Evolutionary conservation across 2,888 invertebrate species (phyloP).

Genomic region (Nemotelus nigrinus): DNA sequence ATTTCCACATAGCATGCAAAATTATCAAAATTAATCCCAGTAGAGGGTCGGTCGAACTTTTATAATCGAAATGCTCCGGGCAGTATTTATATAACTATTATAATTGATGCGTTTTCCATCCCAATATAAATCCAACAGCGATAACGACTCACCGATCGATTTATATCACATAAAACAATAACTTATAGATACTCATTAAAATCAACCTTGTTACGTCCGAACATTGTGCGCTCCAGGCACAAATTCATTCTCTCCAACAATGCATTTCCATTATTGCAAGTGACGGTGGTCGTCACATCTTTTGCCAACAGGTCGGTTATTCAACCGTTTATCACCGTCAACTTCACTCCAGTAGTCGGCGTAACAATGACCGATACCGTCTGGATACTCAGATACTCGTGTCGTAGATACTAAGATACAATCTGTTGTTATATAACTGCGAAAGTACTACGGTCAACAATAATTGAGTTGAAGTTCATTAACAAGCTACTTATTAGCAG

Average conservation of each 20-base stretch:
- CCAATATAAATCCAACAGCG: neutral
- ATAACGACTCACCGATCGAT: neutral
- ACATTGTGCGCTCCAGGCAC: neutral
- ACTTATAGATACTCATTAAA: neutral
- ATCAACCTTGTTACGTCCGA: conserved; percentile 18
- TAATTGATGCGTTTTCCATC: neutral
- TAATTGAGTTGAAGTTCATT: conserved; percentile 36
- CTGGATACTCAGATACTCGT: neutral
- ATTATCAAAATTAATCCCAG: too few relatives aligned
- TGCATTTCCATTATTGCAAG: conserved; percentile 3
- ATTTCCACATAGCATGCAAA: too few relatives aligned
- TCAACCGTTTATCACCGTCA: conserved; percentile 6
- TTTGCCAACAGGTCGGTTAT: neutral
- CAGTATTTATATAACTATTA: neutral
- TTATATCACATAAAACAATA: conserved; percentile 2
- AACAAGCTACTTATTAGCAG: conserved; percentile 28
- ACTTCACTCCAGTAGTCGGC: neutral
- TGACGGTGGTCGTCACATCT: neutral
- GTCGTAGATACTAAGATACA: neutral
- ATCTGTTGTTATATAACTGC: neutral
- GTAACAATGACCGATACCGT: neutral
- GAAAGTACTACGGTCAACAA: conserved; percentile 8
- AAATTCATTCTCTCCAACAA: neutral
- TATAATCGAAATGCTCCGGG: neutral
- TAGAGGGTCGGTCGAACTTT: neutral